These are phyloP conservation scores for Atherix ibis DNA, from an alignment of 2,888 invertebrate genomes.

Conservation along the genomic window DNA sequence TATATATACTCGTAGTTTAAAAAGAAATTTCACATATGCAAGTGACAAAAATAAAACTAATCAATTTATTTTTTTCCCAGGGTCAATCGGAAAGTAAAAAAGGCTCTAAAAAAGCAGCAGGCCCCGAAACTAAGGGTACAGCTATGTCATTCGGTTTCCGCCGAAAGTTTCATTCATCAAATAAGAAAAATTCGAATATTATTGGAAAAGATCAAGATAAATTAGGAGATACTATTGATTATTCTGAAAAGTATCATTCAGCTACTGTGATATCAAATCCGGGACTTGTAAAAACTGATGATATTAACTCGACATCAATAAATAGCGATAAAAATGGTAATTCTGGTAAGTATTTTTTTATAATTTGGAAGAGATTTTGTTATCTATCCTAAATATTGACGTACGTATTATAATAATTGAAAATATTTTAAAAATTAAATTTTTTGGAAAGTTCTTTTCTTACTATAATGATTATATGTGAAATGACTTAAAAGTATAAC, in stretches of 20 bases:
- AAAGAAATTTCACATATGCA: too few species aligned
- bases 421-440: too few species aligned
- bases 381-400: too few species aligned
- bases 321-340: slow-evolving; percentile 30
- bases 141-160: slow-evolving; percentile 76
- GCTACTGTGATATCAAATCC: slow-evolving; percentile 17
- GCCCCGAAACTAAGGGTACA: slow-evolving; percentile 41
- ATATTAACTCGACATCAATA: slow-evolving; percentile 11
- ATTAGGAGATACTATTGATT: slow-evolving; percentile 13
- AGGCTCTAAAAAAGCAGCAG: slow-evolving; percentile 12
- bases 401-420: too few species aligned
- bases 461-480: too few species aligned
- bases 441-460: too few species aligned
- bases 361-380: too few species aligned
- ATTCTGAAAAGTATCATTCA: slow-evolving; percentile 13
- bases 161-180: slow-evolving; percentile 39
- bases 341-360: slow-evolving; percentile 24
- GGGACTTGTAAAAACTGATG: slow-evolving; percentile 9
- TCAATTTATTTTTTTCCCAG: slow-evolving; percentile 15
- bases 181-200: slow-evolving; percentile 25
- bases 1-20: too few species aligned
- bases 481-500: too few species aligned
- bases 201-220: slow-evolving; percentile 10
- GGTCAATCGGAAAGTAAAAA: slow-evolving; percentile 32
- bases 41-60: slow-evolving; percentile 5